Evolutionary conservation across 2,888 invertebrate genomes (phyloP).

Genomic region (Drepana falcataria): DNA sequence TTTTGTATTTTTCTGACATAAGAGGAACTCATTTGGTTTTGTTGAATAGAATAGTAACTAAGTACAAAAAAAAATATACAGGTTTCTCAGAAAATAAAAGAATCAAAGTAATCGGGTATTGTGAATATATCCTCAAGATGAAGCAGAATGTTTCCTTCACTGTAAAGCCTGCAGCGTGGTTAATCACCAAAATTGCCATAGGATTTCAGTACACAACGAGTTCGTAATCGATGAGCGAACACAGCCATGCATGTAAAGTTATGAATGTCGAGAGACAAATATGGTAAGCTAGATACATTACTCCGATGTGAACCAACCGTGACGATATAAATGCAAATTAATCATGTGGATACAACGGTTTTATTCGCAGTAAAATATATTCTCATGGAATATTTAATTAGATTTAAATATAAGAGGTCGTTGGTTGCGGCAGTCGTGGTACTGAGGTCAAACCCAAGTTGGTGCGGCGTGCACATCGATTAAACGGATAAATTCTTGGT

Average conservation of each 20-base stretch:
- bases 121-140: no score
- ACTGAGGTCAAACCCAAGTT: neutral
- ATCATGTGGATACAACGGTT: neutral
- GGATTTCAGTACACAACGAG: no score
- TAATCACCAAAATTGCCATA: no score
- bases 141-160: no score
- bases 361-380: neutral
- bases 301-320: neutral
- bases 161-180: no score
- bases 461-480: conserved; percentile 2
- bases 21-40: no score
- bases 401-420: conserved; percentile 1
- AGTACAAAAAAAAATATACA: no score
- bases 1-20: no score
- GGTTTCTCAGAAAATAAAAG: no score
- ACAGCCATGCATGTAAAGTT: neutral
- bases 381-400: neutral
- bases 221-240: no score
- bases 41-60: no score
- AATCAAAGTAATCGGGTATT: no score
- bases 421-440: neutral
- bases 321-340: neutral
- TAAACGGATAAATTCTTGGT: conserved; percentile 2
- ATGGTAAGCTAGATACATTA: neutral
- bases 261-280: neutral